Conservation (phyloP, 2,113 vertebrate species). For the Pogona vitticeps region DNA sequence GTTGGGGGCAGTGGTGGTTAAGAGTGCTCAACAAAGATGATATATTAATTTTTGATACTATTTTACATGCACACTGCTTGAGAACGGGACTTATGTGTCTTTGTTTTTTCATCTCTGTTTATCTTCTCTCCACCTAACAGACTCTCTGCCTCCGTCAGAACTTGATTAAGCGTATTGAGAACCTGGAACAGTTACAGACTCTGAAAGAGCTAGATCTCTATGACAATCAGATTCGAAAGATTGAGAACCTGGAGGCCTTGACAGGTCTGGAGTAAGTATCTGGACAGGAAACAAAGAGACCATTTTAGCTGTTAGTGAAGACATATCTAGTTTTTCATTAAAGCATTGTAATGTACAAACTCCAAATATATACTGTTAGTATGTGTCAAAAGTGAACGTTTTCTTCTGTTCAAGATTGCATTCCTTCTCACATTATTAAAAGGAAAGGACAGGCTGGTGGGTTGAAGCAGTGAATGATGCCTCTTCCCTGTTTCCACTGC, state of each 20-base stretch:
- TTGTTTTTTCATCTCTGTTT: not conserved
- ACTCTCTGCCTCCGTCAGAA: constrained; percentile 96
- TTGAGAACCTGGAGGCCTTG: constrained; percentile 91
- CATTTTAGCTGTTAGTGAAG: not conserved
- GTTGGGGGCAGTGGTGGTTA: too few species aligned
- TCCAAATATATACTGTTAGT: not conserved
- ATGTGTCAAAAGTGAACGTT: not conserved
- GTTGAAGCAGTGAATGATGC: too few species aligned
- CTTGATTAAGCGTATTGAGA: constrained; percentile 94
- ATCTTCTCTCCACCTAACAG: constrained; percentile 67
- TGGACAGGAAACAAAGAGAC: not conserved
- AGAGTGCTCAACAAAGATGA: not conserved
- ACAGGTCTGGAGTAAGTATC: constrained; percentile 91
- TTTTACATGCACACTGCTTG: not conserved
- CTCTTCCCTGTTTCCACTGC: too few species aligned
- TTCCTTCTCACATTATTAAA: not conserved
- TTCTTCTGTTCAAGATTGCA: not conserved
- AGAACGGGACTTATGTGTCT: not conserved
- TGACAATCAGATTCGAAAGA: constrained; percentile 95
- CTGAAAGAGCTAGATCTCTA: constrained; percentile 94
- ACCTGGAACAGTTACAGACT: constrained; percentile 86
- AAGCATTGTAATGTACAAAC: not conserved
- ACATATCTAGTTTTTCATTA: not conserved
- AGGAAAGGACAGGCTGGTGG: too few species aligned
- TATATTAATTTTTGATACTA: not conserved